These are phyloP conservation scores for Cairina moschata DNA, from an alignment of 2,113 vertebrate genomes.

Conservation along the genomic window DNA sequence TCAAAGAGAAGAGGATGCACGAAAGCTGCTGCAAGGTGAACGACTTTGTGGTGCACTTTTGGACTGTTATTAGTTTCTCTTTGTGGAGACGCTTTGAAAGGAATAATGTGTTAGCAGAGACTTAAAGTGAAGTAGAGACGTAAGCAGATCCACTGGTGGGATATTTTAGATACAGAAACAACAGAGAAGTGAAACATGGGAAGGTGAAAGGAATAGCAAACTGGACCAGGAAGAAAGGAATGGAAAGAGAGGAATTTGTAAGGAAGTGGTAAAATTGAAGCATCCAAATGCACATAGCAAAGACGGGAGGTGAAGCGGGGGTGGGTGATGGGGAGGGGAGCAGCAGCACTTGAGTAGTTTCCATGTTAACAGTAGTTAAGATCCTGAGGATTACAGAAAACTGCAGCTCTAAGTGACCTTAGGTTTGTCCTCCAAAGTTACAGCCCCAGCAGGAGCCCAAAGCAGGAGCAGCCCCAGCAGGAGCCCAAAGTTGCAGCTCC, in stretches of 20 bases:
- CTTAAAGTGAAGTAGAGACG: not conserved
- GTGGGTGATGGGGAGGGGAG: not conserved
- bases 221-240: not conserved
- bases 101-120: not conserved
- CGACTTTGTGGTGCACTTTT: not conserved
- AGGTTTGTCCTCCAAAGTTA: not conserved
- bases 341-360: not conserved
- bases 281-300: not conserved
- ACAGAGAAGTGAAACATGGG: not conserved
- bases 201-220: not conserved
- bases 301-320: not conserved
- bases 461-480: too few relatives aligned
- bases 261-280: not conserved
- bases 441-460: not conserved
- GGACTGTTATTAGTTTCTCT: not conserved
- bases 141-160: not conserved
- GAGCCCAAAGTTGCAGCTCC: not conserved
- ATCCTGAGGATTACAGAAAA: not conserved
- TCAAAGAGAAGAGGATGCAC: not conserved
- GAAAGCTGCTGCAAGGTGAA: not conserved
- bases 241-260: not conserved
- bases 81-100: not conserved
- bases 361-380: not conserved
- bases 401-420: not conserved
- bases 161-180: not conserved